phyloP scores from a whole-genome alignment of 2,797 vertebrate genomes.

The Danio albolineatus region DNA sequence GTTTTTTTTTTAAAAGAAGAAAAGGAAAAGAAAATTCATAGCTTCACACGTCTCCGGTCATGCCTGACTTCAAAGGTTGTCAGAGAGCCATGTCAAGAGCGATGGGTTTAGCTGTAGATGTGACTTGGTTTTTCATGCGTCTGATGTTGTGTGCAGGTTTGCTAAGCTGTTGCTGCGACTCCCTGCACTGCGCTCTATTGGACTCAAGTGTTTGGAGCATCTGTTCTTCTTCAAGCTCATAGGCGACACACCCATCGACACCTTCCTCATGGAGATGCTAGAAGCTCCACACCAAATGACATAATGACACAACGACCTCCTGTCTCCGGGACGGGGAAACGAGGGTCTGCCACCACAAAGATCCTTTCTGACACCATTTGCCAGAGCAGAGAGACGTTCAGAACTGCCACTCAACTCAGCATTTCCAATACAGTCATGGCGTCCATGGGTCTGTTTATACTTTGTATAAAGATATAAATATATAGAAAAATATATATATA shows the following conservation, averaged over 20 bases:
- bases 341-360: slow-evolving; percentile 42
- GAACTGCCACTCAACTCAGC: slow-evolving; percentile 56
- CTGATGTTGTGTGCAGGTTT: slow-evolving; percentile 80
- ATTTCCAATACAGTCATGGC: slow-evolving; percentile 63
- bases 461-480: slow-evolving; percentile 84
- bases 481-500: slow-evolving; percentile 74
- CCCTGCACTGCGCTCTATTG: slow-evolving; percentile 95
- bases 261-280: slow-evolving; percentile 99
- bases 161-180: slow-evolving; percentile 95
- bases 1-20: not conserved
- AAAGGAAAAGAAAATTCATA: not conserved
- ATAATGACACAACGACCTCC: slow-evolving; percentile 75
- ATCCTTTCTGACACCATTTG: slow-evolving; percentile 54
- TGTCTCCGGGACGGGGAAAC: slow-evolving; percentile 17
- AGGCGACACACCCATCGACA: slow-evolving; percentile 98
- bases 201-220: slow-evolving; percentile 98
- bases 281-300: slow-evolving; percentile 98
- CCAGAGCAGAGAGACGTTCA: slow-evolving; percentile 53
- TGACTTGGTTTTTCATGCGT: not conserved
- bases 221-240: slow-evolving; percentile 99
- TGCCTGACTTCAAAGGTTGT: slow-evolving; percentile 1
- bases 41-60: not conserved
- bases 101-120: slow-evolving; percentile 6
- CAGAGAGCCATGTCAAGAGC: not conserved
- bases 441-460: slow-evolving; percentile 77